Base-by-base conservation (phyloP, 2,113 vertebrate genomes). In the Stigmatopora argus region DNA sequence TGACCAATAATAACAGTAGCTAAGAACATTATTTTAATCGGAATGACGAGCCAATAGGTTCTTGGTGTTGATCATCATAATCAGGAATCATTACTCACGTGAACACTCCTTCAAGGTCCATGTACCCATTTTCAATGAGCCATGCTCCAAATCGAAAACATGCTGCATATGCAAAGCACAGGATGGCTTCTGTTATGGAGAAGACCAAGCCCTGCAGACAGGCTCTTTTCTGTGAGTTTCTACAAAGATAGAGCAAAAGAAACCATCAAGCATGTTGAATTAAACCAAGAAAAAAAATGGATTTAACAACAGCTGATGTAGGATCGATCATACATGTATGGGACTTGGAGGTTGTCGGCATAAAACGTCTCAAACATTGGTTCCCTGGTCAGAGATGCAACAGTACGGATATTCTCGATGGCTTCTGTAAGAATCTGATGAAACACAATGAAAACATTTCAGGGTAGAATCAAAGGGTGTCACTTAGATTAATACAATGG, bases 91-190 rank as follows among this genome's bases (percentile, higher is more conserved):
- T 38, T 44, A 96, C 96, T 96, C 86, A 99, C 97, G 98, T 86
- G 81, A 94, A 97, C 17, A 99, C 94, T 1, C 2, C 68, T 65
- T 92, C 89, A 51, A 69, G 92, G 0, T 76, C 1, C 91, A 95
- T 94, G 15, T 88, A 12, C 3, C 67, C 79, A 1, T 86, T 72
- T 58, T 56, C 79, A 44, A 98, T 90, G 11, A 99, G 92, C 80
- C 92, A 98, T 26, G 95, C 93, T 46, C 96, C 96, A 72, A 98
- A 97, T 3, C 92, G 92, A 87, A 98, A 99, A 75, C 93, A 94
- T 52, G 65, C 95, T 0, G 97, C 96, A 4, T 99, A 96, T 31
- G 93, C 92, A 38, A 98, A 98, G 86, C 93, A 98, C 84, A 98
- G 90, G 87, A 98, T 94, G 21, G 94, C 92, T 85, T 98, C 95